Evolutionary conservation across 2,113 vertebrate genomes (phyloP).

Genomic region (Muntiacus reevesi): DNA sequence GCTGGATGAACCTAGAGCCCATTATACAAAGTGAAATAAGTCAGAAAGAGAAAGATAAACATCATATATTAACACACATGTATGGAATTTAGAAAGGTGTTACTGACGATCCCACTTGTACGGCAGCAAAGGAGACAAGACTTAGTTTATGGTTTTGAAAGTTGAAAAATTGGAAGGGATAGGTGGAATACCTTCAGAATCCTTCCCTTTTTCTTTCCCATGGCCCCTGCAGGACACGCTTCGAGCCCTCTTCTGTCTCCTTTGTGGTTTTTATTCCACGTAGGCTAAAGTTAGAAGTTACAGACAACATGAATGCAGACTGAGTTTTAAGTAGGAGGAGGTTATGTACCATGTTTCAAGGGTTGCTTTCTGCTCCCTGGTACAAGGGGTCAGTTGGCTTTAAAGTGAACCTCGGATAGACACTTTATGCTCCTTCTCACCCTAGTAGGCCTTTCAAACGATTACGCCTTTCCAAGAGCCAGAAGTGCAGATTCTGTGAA

Average conservation of each 20-base stretch:
- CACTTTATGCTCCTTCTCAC: conserved; percentile 53
- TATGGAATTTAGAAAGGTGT: not conserved
- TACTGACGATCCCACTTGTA: not conserved
- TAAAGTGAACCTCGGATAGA: conserved; percentile 62
- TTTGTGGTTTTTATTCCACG: conserved; percentile 40
- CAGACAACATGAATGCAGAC: conserved; percentile 32
- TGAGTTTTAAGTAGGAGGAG: conserved; percentile 17
- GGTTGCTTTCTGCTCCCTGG: conserved; percentile 50
- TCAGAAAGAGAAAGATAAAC: not conserved
- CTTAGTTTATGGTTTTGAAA: not conserved
- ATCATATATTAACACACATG: not conserved
- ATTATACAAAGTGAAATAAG: not conserved
- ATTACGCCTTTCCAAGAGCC: conserved; percentile 66
- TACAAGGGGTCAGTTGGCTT: conserved; percentile 69
- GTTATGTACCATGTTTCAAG: conserved; percentile 52
- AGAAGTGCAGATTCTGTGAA: conserved; percentile 73
- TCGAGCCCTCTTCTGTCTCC: not conserved
- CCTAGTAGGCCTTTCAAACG: conserved; percentile 73
- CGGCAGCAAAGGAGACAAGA: not conserved
- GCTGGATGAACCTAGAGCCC: not conserved
- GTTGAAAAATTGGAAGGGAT: not conserved
- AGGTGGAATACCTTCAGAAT: not conserved
- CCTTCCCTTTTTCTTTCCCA: not conserved
- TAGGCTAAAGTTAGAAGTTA: conserved; percentile 24
- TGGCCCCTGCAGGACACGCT: not conserved